A percentile compares a stretch with the other conserved stretches of the same genome.
Evolutionary conservation across 2,797 vertebrate genomes (phyloP).

Genomic region (Spea hammondii): DNA sequence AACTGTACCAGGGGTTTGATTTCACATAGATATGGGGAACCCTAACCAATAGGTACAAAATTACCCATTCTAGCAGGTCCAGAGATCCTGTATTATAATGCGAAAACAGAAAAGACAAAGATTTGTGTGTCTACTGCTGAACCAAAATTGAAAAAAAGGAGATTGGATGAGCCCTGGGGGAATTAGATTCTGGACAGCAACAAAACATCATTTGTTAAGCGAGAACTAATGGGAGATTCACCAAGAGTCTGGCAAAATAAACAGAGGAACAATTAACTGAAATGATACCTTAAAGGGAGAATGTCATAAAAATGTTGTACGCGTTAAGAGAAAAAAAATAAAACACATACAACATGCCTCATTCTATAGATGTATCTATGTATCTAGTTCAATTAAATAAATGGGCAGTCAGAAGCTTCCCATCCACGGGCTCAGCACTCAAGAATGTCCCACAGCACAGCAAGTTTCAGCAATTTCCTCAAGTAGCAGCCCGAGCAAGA

Average conservation of each 20-base stretch:
- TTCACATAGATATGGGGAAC: slow-evolving; percentile 60
- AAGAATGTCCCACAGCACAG: too few species aligned
- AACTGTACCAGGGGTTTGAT: slow-evolving; percentile 66
- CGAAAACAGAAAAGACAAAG: slow-evolving; percentile 57
- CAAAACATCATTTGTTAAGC: slow-evolving; percentile 55
- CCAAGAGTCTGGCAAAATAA: slow-evolving; percentile 53
- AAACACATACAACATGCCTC: too few species aligned
- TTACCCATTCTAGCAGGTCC: slow-evolving; percentile 59
- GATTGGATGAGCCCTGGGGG: slow-evolving; percentile 54
- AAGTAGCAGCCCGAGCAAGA: too few species aligned
- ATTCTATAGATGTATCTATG: too few species aligned
- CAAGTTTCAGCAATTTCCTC: too few species aligned
- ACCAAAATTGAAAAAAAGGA: slow-evolving; percentile 50
- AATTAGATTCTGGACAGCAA: slow-evolving; percentile 53
- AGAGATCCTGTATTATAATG: slow-evolving; percentile 56
- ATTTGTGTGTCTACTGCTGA: slow-evolving; percentile 51
- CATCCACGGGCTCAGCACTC: too few species aligned
- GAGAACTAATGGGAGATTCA: slow-evolving; percentile 46
- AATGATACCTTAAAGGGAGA: slow-evolving; percentile 16
- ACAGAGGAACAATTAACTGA: slow-evolving; percentile 34
- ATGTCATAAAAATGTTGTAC: too few species aligned
- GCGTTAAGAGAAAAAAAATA: too few species aligned
- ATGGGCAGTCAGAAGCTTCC: too few species aligned
- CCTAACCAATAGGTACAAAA: slow-evolving; percentile 67
- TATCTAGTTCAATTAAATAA: too few species aligned